A percentile compares a stretch with the other conserved stretches of the same genome.
phyloP scores from a whole-genome alignment of 2,797 vertebrate species.

The Microhierax caerulescens region DNA sequence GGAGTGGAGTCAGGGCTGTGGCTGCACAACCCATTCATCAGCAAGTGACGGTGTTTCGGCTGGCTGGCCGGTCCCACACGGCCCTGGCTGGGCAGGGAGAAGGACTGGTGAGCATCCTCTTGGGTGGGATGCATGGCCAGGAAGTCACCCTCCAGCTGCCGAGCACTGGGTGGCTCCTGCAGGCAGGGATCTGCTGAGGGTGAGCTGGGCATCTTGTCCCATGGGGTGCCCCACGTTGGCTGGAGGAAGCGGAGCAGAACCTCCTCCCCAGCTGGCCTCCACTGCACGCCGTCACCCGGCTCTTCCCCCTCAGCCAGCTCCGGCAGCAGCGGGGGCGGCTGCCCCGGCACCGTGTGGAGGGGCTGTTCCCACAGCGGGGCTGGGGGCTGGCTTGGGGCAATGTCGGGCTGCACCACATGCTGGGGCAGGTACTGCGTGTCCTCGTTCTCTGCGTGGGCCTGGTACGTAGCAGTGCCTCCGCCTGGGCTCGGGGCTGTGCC shows the following conservation, averaged over 20 bases:
- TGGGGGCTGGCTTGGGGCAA: background rate
- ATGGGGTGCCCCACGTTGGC: background rate
- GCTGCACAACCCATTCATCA: slow-evolving; percentile 17
- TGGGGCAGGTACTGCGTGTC: slow-evolving; percentile 29
- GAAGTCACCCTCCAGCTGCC: slow-evolving; percentile 18
- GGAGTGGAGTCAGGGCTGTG: background rate
- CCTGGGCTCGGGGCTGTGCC: background rate
- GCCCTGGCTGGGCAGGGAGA: slow-evolving; percentile 3
- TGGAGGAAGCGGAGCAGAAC: background rate
- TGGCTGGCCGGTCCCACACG: background rate
- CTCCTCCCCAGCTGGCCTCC: background rate
- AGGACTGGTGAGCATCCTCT: background rate
- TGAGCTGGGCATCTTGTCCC: background rate
- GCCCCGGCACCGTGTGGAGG: background rate
- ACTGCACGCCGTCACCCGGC: background rate
- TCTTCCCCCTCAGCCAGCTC: background rate
- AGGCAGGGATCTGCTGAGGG: background rate
- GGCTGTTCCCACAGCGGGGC: slow-evolving; percentile 55
- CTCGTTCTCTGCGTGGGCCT: accelerated
- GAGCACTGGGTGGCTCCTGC: background rate
- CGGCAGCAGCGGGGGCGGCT: accelerated
- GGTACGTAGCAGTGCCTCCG: accelerated
- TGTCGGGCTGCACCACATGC: background rate
- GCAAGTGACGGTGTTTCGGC: background rate
- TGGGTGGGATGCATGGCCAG: background rate